Evolutionary conservation across 2,888 invertebrate genomes (phyloP), one percentile per base, ranked within the genome.

Genomic region (Hydropsyche betteni): DNA sequence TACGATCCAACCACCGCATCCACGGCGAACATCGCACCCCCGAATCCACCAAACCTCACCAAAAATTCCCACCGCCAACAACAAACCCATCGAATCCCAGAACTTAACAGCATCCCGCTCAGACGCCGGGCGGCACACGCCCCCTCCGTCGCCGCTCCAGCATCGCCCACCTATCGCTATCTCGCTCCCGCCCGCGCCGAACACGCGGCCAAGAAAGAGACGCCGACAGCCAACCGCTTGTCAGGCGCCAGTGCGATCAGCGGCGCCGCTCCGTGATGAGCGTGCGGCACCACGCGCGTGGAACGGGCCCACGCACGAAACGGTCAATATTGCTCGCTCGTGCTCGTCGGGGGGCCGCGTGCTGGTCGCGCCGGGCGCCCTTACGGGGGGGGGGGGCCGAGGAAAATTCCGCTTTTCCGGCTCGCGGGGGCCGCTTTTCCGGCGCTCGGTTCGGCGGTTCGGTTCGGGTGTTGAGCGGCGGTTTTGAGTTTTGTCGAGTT

Each of bases 141-240:
- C 78, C 78, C 78, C 78, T 76, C 74, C 50, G 68, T 72, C 53
- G 52, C 50, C 51, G 76, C 68, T 61, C 58, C 76, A 50, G 69
- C 58, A 64, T 24, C 73, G 77, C 72, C 75, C 70, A 12, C n/a
- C 24, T 38, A 24, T 38, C n/a, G 33, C 14, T 70, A 52, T 70
- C 53, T 36, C 69, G 2, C 50, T 76, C 76, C 38, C 5, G 3
- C n/a, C 7, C 12, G 72, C 14, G 16, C n/a, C 12, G n/a, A n/a
- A 24, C 24, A 1, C 24, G 24, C 24, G 38, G 53, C 24, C 4
- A 1, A 34, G 53, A 70, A 10, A 51, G 71, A 38, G 72, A 72
- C 16, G 44, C 4, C 5, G 16, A 44, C 3, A n/a, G 68, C 12
- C 44, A 38, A 5, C 44, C 24, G 24, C 24, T 24, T 24, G 24